Evolutionary conservation across 2,888 invertebrate genomes (phyloP).

Genomic region (Chaitophorus viminalis): DNA sequence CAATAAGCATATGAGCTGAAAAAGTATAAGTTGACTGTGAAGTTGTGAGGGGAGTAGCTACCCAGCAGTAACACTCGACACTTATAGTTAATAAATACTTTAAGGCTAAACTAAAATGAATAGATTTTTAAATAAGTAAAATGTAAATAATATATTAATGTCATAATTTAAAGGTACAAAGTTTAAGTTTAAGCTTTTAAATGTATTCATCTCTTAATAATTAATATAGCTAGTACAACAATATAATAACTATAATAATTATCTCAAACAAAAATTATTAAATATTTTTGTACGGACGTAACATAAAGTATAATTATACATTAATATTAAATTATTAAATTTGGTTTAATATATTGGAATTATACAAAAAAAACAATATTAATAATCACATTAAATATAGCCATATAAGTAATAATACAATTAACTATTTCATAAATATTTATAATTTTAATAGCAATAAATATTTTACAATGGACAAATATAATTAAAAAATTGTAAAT

Average conservation of each 20-base stretch:
- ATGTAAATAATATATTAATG: background rate
- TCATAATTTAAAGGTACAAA: background rate
- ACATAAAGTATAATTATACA: background rate
- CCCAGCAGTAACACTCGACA: too few species aligned
- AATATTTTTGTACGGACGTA: background rate
- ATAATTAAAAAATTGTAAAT: slow-evolving; percentile 15
- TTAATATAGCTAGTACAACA: background rate
- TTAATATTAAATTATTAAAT: background rate
- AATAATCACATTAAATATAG: slow-evolving; percentile 42
- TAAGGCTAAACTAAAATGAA: background rate
- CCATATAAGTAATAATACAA: background rate
- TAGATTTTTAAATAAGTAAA: background rate
- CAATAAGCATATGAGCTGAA: too few species aligned
- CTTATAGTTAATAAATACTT: too few species aligned
- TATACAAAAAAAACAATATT: background rate
- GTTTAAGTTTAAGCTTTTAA: background rate
- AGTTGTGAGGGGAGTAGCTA: too few species aligned
- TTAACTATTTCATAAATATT: slow-evolving; percentile 49
- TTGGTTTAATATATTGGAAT: background rate
- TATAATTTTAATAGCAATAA: slow-evolving; percentile 52
- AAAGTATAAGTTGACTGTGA: too few species aligned
- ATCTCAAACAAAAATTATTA: background rate
- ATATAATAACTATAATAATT: background rate
- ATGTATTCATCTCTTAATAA: background rate
- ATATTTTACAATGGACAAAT: slow-evolving; percentile 37